Evolutionary conservation across 2,888 invertebrate species (phyloP), one percentile per base, ranked within the genome.

Genomic region (Ephialtes manifestator): DNA sequence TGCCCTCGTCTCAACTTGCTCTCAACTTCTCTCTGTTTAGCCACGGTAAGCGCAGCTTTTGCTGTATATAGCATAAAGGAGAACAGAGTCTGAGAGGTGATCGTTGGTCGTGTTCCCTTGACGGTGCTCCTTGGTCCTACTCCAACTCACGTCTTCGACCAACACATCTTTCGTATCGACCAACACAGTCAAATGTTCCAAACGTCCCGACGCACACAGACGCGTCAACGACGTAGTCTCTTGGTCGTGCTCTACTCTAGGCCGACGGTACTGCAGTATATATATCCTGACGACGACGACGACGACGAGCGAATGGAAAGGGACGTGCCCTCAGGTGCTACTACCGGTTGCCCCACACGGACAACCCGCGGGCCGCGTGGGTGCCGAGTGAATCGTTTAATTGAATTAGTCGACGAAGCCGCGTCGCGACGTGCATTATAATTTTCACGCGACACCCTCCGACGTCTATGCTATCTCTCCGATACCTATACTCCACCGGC

Each of bases 281-380:
- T 31, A 31, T 75, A 63, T 24, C 20, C 28, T 35, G 72, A 58
- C 35, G 55, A 67, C 46, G 46, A 46, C 15, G 48, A 51, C 48
- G 74, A 81, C 77, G 67, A 81, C 78, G 85, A 83, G 86, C 87
- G 83, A 89, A 87, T 88, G 90, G 85, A 89, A 91, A 89, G 88
- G 89, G 89, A 91, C 90, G 83, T 92, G 91, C 93, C 93, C 93
- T 91, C 91, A 92, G 93, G 93, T 93, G 91, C 90, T 90, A 87
- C 76, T 74, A 63, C 51, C 72, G 77, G 60, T 20, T 74, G 79
- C 74, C 71, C 81, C 81, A 77, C 83, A 67, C 80, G 83, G 83
- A 76, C 84, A 81, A n/a, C n/a, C n/a, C n/a, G n/a, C n/a, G 65
- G 58, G 43, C 51, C 67, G 60, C 53, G 76, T 60, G 75, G 82